Conservation (phyloP, 2,113 vertebrate genomes). For the Sceloporus undulatus region DNA sequence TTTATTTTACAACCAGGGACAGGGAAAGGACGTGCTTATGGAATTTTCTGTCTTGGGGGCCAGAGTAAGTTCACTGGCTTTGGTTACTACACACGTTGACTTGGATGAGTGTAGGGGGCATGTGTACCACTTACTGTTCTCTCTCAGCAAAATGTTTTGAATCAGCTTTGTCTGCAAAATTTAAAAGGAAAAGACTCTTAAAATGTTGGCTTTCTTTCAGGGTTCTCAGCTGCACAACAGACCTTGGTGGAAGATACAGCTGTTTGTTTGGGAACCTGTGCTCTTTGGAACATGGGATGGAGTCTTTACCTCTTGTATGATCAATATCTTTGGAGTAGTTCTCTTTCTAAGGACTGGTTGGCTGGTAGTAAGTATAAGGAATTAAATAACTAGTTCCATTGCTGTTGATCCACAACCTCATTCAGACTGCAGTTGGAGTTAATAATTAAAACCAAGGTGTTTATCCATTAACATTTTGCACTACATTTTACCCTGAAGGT, state of each 20-base stretch:
- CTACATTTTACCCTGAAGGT: background rate
- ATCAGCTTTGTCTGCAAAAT: background rate
- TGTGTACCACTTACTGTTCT: background rate
- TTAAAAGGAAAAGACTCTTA: background rate
- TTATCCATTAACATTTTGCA: background rate
- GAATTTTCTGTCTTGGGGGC: background rate
- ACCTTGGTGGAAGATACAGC: conserved; percentile 95
- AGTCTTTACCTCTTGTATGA: conserved; percentile 98
- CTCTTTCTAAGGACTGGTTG: conserved; percentile 95
- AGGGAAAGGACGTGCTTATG: background rate
- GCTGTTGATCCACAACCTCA: background rate
- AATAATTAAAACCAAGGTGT: background rate
- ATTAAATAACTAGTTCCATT: background rate
- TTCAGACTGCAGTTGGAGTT: background rate
- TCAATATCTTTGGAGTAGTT: conserved; percentile 98
- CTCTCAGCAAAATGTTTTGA: background rate
- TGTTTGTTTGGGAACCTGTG: conserved; percentile 96
- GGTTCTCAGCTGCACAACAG: conserved; percentile 80
- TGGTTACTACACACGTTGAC: background rate
- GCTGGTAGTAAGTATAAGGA: conserved; percentile 88
- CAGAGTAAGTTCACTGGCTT: background rate
- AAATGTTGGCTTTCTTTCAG: conserved; percentile 68
- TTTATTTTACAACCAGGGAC: background rate
- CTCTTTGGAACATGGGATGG: conserved; percentile 98
- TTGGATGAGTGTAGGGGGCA: background rate